These are phyloP conservation scores for Cryptocephalus moraei DNA, from an alignment of 2,888 invertebrate genomes.

Conservation along the genomic window DNA sequence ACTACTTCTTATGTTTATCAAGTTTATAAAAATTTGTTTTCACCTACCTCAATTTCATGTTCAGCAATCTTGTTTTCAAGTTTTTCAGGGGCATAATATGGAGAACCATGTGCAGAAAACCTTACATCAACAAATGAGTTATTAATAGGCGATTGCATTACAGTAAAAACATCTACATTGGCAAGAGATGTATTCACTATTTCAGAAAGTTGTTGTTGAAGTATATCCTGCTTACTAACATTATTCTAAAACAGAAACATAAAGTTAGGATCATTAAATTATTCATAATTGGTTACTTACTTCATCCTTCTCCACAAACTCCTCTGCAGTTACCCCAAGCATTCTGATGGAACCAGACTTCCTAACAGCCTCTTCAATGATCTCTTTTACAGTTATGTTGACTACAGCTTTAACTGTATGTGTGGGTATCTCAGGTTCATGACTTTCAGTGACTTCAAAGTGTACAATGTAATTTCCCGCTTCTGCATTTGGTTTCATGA, in stretches of 20 bases:
- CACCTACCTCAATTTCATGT: slow-evolving; percentile 53
- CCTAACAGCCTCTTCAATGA: slow-evolving; percentile 84
- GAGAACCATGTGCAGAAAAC: slow-evolving; percentile 89
- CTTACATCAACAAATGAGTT: slow-evolving; percentile 70
- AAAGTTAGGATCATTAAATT: not conserved
- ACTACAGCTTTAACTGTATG: slow-evolving; percentile 77
- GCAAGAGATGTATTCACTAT: slow-evolving; percentile 68
- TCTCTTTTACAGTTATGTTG: slow-evolving; percentile 73
- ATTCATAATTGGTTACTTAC: slow-evolving; percentile 23
- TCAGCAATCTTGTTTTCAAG: slow-evolving; percentile 75
- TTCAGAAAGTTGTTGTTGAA: slow-evolving; percentile 49
- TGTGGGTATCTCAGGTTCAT: slow-evolving; percentile 44
- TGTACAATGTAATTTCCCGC: slow-evolving; percentile 66
- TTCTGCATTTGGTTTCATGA: slow-evolving; percentile 66
- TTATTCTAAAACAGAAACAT: slow-evolving; percentile 40
- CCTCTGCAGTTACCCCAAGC: slow-evolving; percentile 69
- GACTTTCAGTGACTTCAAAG: slow-evolving; percentile 65
- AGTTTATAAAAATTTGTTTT: not conserved
- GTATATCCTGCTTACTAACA: slow-evolving; percentile 60
- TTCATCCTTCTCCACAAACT: slow-evolving; percentile 59
- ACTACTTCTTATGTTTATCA: no score
- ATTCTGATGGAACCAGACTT: slow-evolving; percentile 89
- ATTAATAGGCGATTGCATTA: slow-evolving; percentile 57
- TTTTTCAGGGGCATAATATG: slow-evolving; percentile 81
- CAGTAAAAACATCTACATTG: slow-evolving; percentile 91